Evolutionary conservation across 2,797 vertebrate species (phyloP).

Genomic region (Rhinogobio ventralis): DNA sequence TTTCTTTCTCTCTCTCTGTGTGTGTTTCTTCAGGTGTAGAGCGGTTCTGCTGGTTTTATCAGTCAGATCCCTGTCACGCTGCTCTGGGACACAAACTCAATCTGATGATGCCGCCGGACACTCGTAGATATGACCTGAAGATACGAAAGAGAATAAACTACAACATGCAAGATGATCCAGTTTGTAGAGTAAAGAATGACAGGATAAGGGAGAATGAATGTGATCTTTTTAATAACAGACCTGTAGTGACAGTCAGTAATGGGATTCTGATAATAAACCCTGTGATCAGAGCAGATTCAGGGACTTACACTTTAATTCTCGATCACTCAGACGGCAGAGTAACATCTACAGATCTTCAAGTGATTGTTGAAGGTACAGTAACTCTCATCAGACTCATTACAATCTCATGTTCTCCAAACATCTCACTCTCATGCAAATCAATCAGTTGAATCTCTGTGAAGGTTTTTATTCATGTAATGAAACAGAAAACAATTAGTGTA

Average conservation of each 20-base stretch:
- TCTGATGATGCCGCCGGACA: background rate
- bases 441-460: background rate
- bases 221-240: background rate
- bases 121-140: background rate
- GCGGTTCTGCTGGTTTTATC: background rate
- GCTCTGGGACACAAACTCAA: background rate
- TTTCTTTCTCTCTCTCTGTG: no score
- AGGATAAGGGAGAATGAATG: rapidly evolving
- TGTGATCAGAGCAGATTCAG: constrained; percentile 1
- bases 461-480: background rate
- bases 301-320: rapidly evolving
- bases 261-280: background rate
- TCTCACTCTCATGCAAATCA: background rate
- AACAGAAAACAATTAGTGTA: background rate
- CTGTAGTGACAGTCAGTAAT: background rate
- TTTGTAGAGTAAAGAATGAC: background rate
- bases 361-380: constrained; percentile 38
- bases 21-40: background rate
- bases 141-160: background rate
- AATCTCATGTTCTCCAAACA: background rate
- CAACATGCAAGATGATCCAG: rapidly evolving
- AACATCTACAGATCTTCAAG: background rate
- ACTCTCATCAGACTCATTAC: background rate
- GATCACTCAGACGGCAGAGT: rapidly evolving
- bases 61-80: background rate